Conservation (phyloP, 2,888 invertebrate genomes). For the Pilophorus perplexus region DNA sequence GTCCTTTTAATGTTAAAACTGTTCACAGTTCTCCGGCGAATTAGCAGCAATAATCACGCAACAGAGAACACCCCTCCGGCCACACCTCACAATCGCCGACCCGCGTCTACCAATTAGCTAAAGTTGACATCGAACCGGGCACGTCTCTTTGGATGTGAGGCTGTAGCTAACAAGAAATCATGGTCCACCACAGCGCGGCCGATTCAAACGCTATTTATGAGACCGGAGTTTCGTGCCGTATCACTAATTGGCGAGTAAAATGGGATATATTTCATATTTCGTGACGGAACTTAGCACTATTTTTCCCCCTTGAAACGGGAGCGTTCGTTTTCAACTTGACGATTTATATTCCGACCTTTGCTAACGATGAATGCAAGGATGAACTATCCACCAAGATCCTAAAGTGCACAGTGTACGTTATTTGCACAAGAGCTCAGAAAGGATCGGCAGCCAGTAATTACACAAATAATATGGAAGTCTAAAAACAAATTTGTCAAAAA, state of each 20-base stretch:
- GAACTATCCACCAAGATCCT: no score
- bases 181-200: no score
- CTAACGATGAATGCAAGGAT: no score
- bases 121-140: slow-evolving; percentile 8
- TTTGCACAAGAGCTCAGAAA: no score
- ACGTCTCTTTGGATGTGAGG: neutral
- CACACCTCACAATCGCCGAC: neutral
- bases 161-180: neutral
- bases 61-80: neutral
- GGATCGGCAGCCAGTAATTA: no score
- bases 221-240: slow-evolving; percentile 9
- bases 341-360: no score
- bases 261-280: slow-evolving; percentile 5
- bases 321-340: no score
- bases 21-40: slow-evolving; percentile 2
- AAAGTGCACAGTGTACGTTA: no score
- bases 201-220: slow-evolving; percentile 13
- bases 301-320: no score
- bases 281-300: neutral
- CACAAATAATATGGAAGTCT: no score
- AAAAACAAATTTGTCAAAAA: no score
- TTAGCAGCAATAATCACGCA: slow-evolving; percentile 7
- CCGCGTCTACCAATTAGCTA: slow-evolving; percentile 10
- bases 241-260: slow-evolving; percentile 13
- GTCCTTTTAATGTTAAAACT: no score